Conservation (phyloP, 2,797 vertebrate species). For the Coranthus polyacanthus region DNA sequence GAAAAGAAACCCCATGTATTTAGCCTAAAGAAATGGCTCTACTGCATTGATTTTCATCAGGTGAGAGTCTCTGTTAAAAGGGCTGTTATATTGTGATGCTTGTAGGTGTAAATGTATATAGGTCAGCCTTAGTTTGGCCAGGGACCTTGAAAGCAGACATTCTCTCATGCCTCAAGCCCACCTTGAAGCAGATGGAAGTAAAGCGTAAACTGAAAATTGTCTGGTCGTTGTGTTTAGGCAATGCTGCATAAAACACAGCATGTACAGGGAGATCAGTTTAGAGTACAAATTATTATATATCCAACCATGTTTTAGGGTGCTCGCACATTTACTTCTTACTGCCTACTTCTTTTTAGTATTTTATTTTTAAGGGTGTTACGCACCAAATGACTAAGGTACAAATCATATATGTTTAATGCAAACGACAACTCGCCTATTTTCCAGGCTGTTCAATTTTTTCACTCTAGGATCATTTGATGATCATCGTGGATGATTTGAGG, state of each 20-base stretch:
- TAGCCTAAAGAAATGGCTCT: not conserved
- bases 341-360: no score
- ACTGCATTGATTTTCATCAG: not conserved
- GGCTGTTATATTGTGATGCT: not conserved
- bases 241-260: constrained; percentile 24
- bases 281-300: constrained; percentile 15
- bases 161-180: not conserved
- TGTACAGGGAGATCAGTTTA: constrained; percentile 14
- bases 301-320: not conserved
- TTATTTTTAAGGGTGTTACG: no score
- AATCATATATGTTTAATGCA: no score
- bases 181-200: constrained; percentile 32
- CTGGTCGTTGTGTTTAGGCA: constrained; percentile 10
- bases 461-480: no score
- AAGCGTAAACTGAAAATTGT: constrained; percentile 20
- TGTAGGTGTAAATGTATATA: not conserved
- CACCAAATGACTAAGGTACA: no score
- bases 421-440: no score
- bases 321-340: not conserved
- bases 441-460: no score
- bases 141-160: no score
- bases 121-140: not conserved
- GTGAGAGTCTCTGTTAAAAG: not conserved
- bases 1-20: not conserved
- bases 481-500: no score